Base-by-base conservation (phyloP, 2,797 vertebrate species). In the Meda fulgida region DNA sequence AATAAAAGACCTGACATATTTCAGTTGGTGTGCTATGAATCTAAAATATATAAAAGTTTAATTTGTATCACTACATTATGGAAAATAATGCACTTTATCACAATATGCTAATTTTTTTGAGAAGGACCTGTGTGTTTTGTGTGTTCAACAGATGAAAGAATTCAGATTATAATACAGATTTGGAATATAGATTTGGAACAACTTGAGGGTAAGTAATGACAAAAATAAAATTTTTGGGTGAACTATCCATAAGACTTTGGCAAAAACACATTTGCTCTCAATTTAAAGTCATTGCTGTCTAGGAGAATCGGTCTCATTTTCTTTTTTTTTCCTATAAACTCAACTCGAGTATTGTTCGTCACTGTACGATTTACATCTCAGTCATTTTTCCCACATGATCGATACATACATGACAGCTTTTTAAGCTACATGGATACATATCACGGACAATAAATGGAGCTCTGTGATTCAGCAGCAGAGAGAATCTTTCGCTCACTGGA, bases 401-500 rank as follows among this genome's bases (percentile, higher is more conserved):
- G 66, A 87, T 69, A 65, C 83, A 53, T 67, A 63, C 69, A 86
- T 23, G 29, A 21, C 38, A 26, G 70, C 43, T 36, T 83, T 88
- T 84, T 58, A 60, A 81, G 76, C 75, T 75, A 23, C 73, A 53
- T 70, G 77, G 82, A 73, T 85, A 34, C 53, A 26, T 40, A 67
- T 67, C 58, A 67, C 3, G 43, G 34, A 86, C 76, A 63, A 76
- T 89, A 73, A 84, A 73, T 80, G 87, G 80, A 29, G 72, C 67
- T 83, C 77, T 86, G 66, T 84, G 67, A 80, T 72, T 85, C 55
- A 87, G 82, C 29, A 40, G 34, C 78, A 53, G 9, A 46, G 71
- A 72, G 63, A 43, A 40, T 40, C n/a, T 83, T 70, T 83, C 29
- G 14, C 38, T 48, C n/a, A 31, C 46, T 23, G 55, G 9, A 63